These are phyloP conservation scores for Phymatocera aterrima DNA, from an alignment of 2,888 invertebrate species.

Conservation along the genomic window DNA sequence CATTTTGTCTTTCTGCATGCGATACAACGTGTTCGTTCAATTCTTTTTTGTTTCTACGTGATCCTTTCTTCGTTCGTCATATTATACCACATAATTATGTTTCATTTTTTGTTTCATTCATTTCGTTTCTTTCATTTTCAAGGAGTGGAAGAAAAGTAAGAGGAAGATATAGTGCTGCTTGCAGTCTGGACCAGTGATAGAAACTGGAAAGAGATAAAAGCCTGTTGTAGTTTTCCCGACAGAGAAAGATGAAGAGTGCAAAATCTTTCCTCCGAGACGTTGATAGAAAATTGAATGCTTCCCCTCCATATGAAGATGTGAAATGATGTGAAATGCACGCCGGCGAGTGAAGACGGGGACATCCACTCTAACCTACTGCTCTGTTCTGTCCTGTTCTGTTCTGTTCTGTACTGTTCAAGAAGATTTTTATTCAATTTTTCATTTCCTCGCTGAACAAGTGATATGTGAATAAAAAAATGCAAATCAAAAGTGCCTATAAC, in stretches of 20 bases:
- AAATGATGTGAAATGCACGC: constrained; percentile 1
- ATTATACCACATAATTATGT: background rate
- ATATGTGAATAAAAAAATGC: background rate
- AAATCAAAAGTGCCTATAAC: too few relatives aligned
- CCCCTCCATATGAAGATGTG: background rate
- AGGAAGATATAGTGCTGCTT: background rate
- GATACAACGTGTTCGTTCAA: too few relatives aligned
- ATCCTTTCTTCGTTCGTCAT: background rate
- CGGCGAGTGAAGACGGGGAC: background rate
- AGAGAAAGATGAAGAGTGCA: background rate
- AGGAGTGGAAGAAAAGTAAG: background rate
- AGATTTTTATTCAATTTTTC: constrained; percentile 7
- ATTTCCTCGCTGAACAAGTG: background rate
- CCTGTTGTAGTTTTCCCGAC: background rate
- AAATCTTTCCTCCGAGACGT: background rate
- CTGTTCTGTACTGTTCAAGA: too few relatives aligned
- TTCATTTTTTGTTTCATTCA: too few relatives aligned
- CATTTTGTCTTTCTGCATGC: too few relatives aligned
- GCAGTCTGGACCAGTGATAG: background rate
- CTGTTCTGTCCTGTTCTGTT: too few relatives aligned
- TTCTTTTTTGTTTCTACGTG: background rate
- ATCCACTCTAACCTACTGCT: background rate
- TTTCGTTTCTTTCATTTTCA: background rate
- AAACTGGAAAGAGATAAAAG: background rate
- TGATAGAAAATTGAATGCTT: background rate